Evolutionary conservation across 1,140 invertebrate genomes (phyloP).

Genomic region (Babylonia areolata): DNA sequence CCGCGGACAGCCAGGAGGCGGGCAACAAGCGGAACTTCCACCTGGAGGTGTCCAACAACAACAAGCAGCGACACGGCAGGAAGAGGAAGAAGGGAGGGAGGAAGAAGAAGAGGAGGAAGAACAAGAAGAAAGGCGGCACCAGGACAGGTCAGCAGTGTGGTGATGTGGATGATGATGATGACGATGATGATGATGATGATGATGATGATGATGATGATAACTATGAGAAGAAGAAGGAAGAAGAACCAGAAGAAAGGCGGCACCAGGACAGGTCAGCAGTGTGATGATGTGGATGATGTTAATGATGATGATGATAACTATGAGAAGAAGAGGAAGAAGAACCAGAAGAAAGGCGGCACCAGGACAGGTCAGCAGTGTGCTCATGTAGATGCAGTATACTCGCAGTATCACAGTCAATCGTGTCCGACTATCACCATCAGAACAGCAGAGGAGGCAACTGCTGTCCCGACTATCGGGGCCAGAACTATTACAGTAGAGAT

Average conservation of each 20-base stretch:
- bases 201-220: too few species aligned
- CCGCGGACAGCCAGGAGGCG: neutral
- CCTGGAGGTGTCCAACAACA: constrained; percentile 1
- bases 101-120: neutral
- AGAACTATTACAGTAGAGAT: too few species aligned
- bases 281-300: too few species aligned
- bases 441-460: too few species aligned
- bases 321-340: neutral
- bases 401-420: too few species aligned
- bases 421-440: too few species aligned
- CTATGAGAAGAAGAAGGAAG: neutral
- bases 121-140: neutral
- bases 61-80: neutral
- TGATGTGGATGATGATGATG: too few species aligned
- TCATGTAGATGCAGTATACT: too few species aligned
- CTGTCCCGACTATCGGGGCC: too few species aligned
- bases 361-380: neutral
- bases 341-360: neutral
- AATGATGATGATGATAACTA: too few species aligned
- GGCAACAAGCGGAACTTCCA: constrained; percentile 2
- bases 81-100: neutral
- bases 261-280: neutral
- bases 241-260: neutral
- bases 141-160: neutral
- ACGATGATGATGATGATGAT: too few species aligned